Evolutionary conservation across 1,140 invertebrate species (phyloP).

Genomic region (Saccostrea cuccullata): DNA sequence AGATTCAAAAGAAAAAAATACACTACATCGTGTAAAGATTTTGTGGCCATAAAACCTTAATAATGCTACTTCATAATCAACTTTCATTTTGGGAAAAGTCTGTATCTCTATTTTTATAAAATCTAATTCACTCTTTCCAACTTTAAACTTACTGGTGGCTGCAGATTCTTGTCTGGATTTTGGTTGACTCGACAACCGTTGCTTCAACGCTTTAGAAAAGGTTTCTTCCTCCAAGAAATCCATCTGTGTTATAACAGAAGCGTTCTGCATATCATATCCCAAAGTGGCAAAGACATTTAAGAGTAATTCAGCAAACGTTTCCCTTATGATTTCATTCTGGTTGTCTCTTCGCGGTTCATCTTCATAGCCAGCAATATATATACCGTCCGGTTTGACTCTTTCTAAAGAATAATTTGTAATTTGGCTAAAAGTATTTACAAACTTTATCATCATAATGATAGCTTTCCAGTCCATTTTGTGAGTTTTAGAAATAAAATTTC

Average conservation of each 20-base stretch:
- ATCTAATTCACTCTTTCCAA: too few relatives aligned
- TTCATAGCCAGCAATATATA: neutral
- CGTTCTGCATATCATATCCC: conserved; percentile 13
- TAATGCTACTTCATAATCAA: too few relatives aligned
- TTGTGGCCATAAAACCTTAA: too few relatives aligned
- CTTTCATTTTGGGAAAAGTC: too few relatives aligned
- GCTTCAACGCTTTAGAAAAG: conserved; percentile 1
- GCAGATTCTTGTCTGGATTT: neutral
- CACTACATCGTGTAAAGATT: too few relatives aligned
- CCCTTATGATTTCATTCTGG: neutral
- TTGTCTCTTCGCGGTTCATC: neutral
- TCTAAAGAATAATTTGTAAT: neutral
- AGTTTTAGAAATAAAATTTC: conserved; percentile 1
- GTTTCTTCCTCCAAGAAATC: neutral
- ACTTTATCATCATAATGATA: neutral
- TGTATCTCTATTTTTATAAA: too few relatives aligned
- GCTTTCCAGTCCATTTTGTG: neutral
- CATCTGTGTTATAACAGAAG: neutral
- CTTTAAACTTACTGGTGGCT: neutral
- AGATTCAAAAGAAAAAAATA: too few relatives aligned
- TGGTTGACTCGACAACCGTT: neutral
- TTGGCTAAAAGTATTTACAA: neutral
- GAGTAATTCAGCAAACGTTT: neutral
- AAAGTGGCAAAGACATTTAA: neutral
- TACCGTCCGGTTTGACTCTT: neutral